Base-by-base conservation (phyloP, 2,888 invertebrate species). In the Platycnemis pennipes region DNA sequence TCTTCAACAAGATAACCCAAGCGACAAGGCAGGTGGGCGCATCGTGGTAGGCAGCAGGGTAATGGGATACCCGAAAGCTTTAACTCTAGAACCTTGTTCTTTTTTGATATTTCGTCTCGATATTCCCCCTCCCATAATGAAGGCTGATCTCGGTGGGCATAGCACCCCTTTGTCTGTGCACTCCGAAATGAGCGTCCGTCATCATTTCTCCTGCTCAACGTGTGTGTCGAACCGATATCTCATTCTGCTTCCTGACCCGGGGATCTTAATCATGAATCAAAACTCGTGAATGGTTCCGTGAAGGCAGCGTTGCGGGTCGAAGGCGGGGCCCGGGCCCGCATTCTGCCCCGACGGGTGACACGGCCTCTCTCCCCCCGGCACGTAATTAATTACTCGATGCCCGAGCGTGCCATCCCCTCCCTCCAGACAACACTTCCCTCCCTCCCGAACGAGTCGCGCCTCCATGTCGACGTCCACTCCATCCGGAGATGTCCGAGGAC, bases 351-450 rank as follows among this genome's bases (percentile, higher is more conserved):
- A 46, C 46, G 46, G 87, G 44, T 87, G 87, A 44, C 87, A 87
- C 45, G 46, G 26, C 45, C 45, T 11, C 19, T 11, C 87, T 46
- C 26, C 37, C 77, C 77, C 16, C 77, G 77, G 37, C 16, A 13
- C 26, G 87, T 87, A 87, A 87, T 87, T 87, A 87, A 87, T 87
- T 87, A 87, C 87, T 87, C 2, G n/a, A 46, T 11, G 4, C 46
- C n/a, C 3, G 42, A 22, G 42, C 19, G 42, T 86, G 19, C 44
- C 45, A 45, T n/a, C 26, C 87, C 44, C 87, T 87, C 87, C 26
- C 87, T 26, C 46, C 87, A 8, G n/a, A 7, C 87, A 5, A 5
- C 22, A 22, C 86, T 42, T 16, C 44, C 42, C 13, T 31, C 37
- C 45, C 87, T 3, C 77, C 77, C 31, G 37, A 77, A 77, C 77